Evolutionary conservation across 2,888 invertebrate species (phyloP).

Genomic region (Lepidocyrtinus sp.): DNA sequence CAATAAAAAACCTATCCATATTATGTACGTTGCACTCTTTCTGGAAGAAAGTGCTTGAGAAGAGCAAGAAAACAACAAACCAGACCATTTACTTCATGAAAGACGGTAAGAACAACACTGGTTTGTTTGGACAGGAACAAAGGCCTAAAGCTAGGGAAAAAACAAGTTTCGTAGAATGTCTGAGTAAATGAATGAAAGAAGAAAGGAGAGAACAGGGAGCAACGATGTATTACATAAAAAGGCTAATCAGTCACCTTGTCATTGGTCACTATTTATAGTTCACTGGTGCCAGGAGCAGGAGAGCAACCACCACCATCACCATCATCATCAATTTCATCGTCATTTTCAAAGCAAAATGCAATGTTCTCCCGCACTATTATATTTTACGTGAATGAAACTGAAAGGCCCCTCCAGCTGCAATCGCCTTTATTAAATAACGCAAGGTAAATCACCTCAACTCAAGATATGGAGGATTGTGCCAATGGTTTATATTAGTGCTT

Average conservation of each 20-base stretch:
- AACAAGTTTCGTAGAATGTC: conserved; percentile 13
- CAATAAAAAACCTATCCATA: conserved; percentile 42
- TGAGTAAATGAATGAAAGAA: not conserved
- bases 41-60: not conserved
- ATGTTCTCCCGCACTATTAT: not conserved
- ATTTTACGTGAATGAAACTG: no score
- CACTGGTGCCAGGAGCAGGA: conserved; percentile 18
- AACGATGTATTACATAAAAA: conserved; percentile 50
- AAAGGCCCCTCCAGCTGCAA: no score
- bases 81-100: not conserved
- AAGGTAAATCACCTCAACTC: no score
- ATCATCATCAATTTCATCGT: conserved; percentile 18
- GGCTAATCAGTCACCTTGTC: conserved; percentile 64
- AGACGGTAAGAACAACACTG: conserved; percentile 4
- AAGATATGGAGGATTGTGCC: no score
- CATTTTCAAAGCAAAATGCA: conserved; percentile 1
- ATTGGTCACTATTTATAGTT: conserved; percentile 54
- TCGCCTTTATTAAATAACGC: no score
- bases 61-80: not conserved
- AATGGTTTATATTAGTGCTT: no score
- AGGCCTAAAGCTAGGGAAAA: conserved; percentile 16
- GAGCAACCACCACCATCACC: conserved; percentile 3
- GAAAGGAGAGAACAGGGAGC: conserved; percentile 27
- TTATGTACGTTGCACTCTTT: conserved; percentile 14
- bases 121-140: conserved; percentile 27